Conservation (phyloP, 2,888 invertebrate species). For the Hypselothyrea guttata region DNA sequence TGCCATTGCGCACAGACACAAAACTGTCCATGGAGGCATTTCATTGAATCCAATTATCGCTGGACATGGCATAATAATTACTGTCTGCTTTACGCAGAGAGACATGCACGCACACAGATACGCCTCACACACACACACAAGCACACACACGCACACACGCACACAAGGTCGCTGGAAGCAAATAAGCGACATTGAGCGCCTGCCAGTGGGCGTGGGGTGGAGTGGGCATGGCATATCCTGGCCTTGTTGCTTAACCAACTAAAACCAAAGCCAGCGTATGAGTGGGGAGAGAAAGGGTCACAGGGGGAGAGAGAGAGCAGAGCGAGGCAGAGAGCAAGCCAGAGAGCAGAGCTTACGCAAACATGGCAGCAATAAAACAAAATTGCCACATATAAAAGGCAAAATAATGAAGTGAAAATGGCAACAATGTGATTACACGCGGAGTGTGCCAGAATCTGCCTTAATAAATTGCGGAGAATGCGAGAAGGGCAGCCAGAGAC, state of each 20-base stretch:
- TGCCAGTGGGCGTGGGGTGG: conserved; percentile 19
- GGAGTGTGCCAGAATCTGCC: conserved; percentile 51
- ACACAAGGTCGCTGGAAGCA: conserved; percentile 61
- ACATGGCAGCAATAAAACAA: conserved; percentile 67
- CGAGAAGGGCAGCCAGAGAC: background rate
- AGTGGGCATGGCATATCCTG: conserved; percentile 57
- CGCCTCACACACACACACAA: conserved; percentile 27
- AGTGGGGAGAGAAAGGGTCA: conserved; percentile 1
- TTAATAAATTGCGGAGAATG: conserved; percentile 53
- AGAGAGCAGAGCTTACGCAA: conserved; percentile 46
- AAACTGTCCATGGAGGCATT: conserved; percentile 52
- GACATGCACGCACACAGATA: conserved; percentile 15
- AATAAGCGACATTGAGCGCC: conserved; percentile 49
- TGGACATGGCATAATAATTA: conserved; percentile 79
- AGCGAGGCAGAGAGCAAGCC: background rate
- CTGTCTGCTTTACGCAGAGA: conserved; percentile 62
- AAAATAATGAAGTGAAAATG: conserved; percentile 78
- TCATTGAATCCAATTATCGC: conserved; percentile 77
- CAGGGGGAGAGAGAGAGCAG: background rate
- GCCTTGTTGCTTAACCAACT: conserved; percentile 74
- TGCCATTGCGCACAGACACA: conserved; percentile 32
- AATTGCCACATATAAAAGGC: conserved; percentile 73
- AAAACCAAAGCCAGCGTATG: conserved; percentile 51
- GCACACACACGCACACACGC: conserved; percentile 4
- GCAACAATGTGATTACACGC: conserved; percentile 77